phyloP scores from a whole-genome alignment of 2,888 invertebrate genomes.

The Coremacera marginata region DNA sequence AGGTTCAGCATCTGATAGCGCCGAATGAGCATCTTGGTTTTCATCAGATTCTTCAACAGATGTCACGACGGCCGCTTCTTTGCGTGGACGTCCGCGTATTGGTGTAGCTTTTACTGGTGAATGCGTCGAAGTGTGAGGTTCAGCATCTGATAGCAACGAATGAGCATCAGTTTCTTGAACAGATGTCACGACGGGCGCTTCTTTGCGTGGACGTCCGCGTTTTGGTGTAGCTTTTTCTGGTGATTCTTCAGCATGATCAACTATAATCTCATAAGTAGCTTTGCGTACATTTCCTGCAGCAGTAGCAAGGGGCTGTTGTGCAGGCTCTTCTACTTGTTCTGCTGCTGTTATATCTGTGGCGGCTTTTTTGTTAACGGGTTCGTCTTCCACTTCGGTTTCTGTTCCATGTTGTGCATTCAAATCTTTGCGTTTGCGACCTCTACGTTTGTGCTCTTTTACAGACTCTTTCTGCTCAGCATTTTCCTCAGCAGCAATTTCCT shows the following conservation, averaged over 20 bases:
- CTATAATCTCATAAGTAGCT: slow-evolving; percentile 37
- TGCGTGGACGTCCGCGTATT: slow-evolving; percentile 10
- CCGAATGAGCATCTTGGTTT: slow-evolving; percentile 6
- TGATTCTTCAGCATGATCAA: slow-evolving; percentile 13
- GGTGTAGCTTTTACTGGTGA: slow-evolving; percentile 25
- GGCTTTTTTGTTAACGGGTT: neutral
- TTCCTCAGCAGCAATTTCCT: neutral
- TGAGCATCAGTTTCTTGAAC: neutral
- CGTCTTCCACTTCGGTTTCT: neutral
- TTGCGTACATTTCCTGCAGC: slow-evolving; percentile 46
- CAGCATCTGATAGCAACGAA: neutral
- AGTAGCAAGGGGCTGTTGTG: slow-evolving; percentile 14
- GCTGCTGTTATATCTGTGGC: neutral
- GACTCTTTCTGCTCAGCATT: neutral
- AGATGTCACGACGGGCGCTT: neutral
- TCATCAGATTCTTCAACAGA: slow-evolving; percentile 6
- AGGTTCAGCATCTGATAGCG: neutral
- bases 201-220: slow-evolving; percentile 20
- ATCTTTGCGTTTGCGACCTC: slow-evolving; percentile 2
- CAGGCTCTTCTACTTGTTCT: neutral
- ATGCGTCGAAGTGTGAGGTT: neutral
- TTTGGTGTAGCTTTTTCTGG: slow-evolving; percentile 1
- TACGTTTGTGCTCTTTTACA: neutral
- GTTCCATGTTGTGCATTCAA: neutral
- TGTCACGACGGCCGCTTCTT: neutral